phyloP scores from a whole-genome alignment of 2,797 vertebrate genomes.

The Luscinia megarhynchos region DNA sequence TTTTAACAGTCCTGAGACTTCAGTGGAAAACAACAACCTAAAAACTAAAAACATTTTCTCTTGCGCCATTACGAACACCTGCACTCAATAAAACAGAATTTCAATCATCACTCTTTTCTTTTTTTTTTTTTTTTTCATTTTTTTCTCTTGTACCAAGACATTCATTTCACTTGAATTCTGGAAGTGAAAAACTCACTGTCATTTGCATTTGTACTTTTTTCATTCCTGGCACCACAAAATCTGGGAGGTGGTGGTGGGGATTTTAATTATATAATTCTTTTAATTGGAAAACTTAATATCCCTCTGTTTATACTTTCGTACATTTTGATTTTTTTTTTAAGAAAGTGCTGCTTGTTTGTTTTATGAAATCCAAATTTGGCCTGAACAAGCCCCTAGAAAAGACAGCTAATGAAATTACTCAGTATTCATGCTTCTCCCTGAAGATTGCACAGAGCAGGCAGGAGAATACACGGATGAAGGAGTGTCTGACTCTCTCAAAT shows the following conservation, averaged over 20 bases:
- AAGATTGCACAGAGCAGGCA: neutral
- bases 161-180: neutral
- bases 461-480: constrained; percentile 6
- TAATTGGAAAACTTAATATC: constrained; percentile 54
- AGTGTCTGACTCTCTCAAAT: neutral
- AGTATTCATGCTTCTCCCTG: constrained; percentile 33
- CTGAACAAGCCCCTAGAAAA: constrained; percentile 37
- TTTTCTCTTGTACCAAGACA: neutral
- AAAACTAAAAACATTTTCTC: neutral
- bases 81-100: neutral
- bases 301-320: constrained; percentile 28
- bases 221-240: neutral
- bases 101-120: neutral
- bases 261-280: constrained; percentile 36
- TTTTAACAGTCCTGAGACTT: neutral
- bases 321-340: neutral
- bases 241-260: neutral
- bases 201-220: neutral
- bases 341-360: constrained; percentile 37
- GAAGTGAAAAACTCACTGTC: neutral
- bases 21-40: neutral
- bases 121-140: neutral
- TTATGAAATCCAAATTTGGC: constrained; percentile 43
- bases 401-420: constrained; percentile 26
- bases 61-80: neutral